Conservation (phyloP, 2,113 vertebrate species). For the Mellivora capensis region DNA sequence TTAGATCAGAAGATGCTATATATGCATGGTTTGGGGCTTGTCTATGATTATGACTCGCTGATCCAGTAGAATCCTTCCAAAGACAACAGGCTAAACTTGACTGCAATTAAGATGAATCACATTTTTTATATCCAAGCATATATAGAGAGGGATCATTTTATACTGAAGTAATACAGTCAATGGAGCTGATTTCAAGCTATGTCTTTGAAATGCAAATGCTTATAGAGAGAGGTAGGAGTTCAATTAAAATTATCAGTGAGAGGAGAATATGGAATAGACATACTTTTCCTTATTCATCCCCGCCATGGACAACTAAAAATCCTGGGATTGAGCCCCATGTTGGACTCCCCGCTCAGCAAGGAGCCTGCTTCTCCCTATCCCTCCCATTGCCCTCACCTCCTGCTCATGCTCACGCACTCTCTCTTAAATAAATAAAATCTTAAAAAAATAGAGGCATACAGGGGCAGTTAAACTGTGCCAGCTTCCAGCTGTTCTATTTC, state of each 20-base stretch:
- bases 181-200: not conserved
- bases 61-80: not conserved
- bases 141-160: not conserved
- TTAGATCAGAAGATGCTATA: not conserved
- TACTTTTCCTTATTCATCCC: not conserved
- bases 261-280: not conserved
- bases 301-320: not conserved
- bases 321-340: too few relatives aligned
- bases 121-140: not conserved
- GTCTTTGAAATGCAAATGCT: not conserved
- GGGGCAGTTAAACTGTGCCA: too few relatives aligned
- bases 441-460: too few relatives aligned
- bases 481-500: too few relatives aligned
- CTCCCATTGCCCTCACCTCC: too few relatives aligned
- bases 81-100: not conserved
- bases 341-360: too few relatives aligned
- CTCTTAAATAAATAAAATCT: too few relatives aligned
- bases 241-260: not conserved
- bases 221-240: not conserved
- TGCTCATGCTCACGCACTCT: too few relatives aligned
- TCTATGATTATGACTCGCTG: not conserved
- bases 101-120: not conserved
- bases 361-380: too few relatives aligned
- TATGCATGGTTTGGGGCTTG: not conserved
- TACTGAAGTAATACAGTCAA: not conserved